These are phyloP conservation scores for Bucco capensis DNA, from an alignment of 2,113 vertebrate species.

Conservation along the genomic window DNA sequence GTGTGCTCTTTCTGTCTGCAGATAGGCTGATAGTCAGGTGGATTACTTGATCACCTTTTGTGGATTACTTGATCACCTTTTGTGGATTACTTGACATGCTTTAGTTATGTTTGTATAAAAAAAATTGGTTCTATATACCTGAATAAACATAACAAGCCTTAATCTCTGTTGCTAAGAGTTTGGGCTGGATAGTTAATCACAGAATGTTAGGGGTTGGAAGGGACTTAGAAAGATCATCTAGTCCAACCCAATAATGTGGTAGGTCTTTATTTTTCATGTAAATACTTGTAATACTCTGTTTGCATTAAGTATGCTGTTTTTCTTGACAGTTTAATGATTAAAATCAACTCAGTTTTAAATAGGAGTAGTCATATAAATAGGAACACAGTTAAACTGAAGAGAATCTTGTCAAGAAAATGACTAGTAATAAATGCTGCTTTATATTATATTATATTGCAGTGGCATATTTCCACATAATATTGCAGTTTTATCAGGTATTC, in stretches of 20 bases:
- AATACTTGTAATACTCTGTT: constrained; percentile 8
- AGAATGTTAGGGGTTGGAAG: no score
- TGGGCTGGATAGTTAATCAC: not conserved
- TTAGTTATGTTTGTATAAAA: not conserved
- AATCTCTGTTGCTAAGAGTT: not conserved
- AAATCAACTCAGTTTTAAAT: constrained; percentile 26
- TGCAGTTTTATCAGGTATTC: not conserved
- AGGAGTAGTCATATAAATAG: constrained; percentile 14
- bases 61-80: not conserved
- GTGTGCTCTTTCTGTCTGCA: not conserved
- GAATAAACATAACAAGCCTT: constrained; percentile 17
- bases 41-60: not conserved
- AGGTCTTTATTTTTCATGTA: constrained; percentile 39
- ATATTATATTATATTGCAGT: not conserved
- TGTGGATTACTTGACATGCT: not conserved
- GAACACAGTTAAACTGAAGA: not conserved
- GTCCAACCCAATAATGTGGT: no score
- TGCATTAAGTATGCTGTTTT: not conserved
- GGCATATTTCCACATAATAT: not conserved
- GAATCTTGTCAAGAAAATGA: constrained; percentile 8
- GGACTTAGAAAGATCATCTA: no score
- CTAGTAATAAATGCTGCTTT: not conserved
- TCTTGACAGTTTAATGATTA: not conserved
- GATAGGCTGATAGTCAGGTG: not conserved
- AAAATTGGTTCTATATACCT: not conserved